Evolutionary conservation across 2,888 invertebrate species (phyloP).

Genomic region (Hemicrepidius hirtus): DNA sequence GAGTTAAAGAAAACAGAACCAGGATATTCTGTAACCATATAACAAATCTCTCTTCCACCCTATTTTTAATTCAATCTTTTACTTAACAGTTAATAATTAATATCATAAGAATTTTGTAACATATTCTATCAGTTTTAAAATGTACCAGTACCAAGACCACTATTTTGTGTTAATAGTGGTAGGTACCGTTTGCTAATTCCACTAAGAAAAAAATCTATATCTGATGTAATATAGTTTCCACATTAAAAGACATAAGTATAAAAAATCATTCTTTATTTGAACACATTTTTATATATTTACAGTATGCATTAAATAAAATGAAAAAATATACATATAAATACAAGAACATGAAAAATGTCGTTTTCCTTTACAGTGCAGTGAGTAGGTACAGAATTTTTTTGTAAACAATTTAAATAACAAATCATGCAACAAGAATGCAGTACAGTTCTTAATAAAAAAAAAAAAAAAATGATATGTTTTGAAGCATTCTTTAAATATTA

Average conservation of each 20-base stretch:
- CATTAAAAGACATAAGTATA: constrained; percentile 10
- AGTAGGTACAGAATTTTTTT: neutral
- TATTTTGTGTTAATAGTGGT: too few species aligned
- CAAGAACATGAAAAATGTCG: constrained; percentile 25
- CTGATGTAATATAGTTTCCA: too few species aligned
- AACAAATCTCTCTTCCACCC: too few species aligned
- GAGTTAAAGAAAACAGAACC: too few species aligned
- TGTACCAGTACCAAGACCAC: too few species aligned
- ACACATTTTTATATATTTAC: constrained; percentile 38
- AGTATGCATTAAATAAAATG: constrained; percentile 38
- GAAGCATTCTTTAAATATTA: neutral
- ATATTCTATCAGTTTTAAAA: too few species aligned
- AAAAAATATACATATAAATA: constrained; percentile 42
- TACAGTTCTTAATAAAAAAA: constrained; percentile 18
- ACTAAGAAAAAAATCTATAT: too few species aligned
- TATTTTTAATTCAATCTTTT: too few species aligned
- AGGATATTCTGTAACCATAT: too few species aligned
- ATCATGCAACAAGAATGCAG: neutral
- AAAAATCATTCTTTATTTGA: constrained; percentile 19
- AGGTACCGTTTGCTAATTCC: too few species aligned
- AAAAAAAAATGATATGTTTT: constrained; percentile 1
- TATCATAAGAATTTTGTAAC: too few species aligned
- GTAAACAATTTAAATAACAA: constrained; percentile 30
- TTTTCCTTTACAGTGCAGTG: constrained; percentile 34
- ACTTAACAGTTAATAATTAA: too few species aligned